Conservation (phyloP, 1,140 invertebrate genomes). For the Pogonomyrmex californicus region DNA sequence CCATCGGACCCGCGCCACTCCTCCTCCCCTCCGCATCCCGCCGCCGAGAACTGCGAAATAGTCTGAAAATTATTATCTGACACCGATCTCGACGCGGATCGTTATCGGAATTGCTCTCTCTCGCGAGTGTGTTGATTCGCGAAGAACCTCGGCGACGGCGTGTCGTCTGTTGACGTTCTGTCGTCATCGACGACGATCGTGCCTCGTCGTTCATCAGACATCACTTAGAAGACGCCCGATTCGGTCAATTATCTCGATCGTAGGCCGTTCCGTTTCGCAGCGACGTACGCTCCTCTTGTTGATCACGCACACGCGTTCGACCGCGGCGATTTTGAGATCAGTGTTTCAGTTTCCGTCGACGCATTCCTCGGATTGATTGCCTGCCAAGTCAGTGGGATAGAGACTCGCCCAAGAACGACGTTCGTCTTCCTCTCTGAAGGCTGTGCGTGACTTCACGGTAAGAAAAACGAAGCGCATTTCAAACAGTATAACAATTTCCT, state of each 20-base stretch:
- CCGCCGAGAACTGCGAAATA: not conserved
- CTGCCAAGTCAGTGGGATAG: not conserved
- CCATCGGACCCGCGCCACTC: too few species aligned
- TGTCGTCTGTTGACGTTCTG: constrained; percentile 3
- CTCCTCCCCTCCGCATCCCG: not conserved
- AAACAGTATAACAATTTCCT: not conserved
- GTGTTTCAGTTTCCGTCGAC: not conserved
- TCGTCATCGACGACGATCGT: not conserved
- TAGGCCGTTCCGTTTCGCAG: not conserved
- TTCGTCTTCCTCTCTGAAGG: not conserved
- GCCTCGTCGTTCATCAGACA: constrained; percentile 1
- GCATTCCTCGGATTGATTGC: not conserved
- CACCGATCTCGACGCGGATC: not conserved
- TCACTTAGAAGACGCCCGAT: not conserved
- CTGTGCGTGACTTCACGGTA: not conserved
- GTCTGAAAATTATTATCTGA: constrained; percentile 11
- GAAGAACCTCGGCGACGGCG: not conserved
- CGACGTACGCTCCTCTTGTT: not conserved
- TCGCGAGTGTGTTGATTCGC: constrained; percentile 3
- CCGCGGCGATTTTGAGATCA: not conserved
- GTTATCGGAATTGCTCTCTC: not conserved
- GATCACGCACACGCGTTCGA: too few species aligned
- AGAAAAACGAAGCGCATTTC: not conserved
- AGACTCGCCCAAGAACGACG: not conserved
- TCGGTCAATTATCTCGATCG: constrained; percentile 26